These are phyloP conservation scores for Hypothenemus hampei DNA, from an alignment of 1,140 invertebrate species.

Conservation along the genomic window DNA sequence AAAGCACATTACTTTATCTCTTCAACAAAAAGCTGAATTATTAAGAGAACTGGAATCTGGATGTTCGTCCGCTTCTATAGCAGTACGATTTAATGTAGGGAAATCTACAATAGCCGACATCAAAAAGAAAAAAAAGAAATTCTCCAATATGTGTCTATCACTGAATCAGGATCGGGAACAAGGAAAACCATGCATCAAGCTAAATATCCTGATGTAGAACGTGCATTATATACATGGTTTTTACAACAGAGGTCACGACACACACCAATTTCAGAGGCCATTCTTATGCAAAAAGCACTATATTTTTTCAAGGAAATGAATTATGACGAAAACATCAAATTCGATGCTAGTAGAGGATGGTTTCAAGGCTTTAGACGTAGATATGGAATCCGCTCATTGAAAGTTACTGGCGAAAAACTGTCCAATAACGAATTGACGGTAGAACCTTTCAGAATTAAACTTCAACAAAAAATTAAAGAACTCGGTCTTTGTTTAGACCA, in stretches of 20 bases:
- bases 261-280: not conserved
- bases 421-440: conserved; percentile 30
- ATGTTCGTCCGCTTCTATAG: no score
- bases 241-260: conserved; percentile 1
- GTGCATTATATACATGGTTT: conserved; percentile 7
- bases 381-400: conserved; percentile 39
- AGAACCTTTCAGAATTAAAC: conserved; percentile 11
- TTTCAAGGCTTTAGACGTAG: conserved; percentile 42
- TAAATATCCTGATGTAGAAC: conserved; percentile 1
- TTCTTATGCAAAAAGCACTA: not conserved
- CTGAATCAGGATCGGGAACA: no score
- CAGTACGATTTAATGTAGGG: no score
- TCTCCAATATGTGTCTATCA: no score
- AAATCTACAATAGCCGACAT: no score
- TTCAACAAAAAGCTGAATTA: no score
- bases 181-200: not conserved
- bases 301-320: not conserved
- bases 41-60: no score
- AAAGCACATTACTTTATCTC: no score
- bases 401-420: conserved; percentile 41
- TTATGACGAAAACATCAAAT: conserved; percentile 6
- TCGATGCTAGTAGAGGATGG: conserved; percentile 43
- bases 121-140: no score
- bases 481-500: conserved; percentile 14
- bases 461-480: conserved; percentile 14